Base-by-base conservation (phyloP, 2,888 invertebrate species). In the Lysandra coridon region DNA sequence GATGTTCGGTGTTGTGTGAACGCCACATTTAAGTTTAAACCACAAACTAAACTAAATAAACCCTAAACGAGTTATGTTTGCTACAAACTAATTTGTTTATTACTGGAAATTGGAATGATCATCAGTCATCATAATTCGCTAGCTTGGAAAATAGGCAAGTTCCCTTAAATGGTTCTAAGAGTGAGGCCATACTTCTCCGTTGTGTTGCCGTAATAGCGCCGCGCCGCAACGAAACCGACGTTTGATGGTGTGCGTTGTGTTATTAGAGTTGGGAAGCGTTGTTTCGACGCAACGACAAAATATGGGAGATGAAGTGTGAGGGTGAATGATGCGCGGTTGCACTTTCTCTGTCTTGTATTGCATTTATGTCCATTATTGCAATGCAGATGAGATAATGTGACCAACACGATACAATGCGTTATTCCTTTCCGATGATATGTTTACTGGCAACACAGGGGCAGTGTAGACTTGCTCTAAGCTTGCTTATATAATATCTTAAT, bases 31-130 rank as follows among this genome's bases (percentile, higher is more conserved):
- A 53, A 76, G 76, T 76, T 44, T 57, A 57, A 76, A 76, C 76
- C 76, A 33, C 76, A 57, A 57, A 57, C 76, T 76, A 76, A 76
- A 57, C 76, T 57, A 74, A 74, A 74, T 74, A 74, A 44, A 74
- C 44, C 44, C 40, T 69, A 69, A 69, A 33, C 69, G 69, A 37
- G 23, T 64, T 69, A 69, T 33, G 69, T 69, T 69, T 69, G 69
- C 4, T 14, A 5, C 33, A 69, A 69, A 37, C 33, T 69, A 37
- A 69, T 69, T 69, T 69, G 69, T 69, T 69, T 64, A 69, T 37
- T 33, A 33, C 69, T 12, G 14, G 17, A 69, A 57, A 57, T 57
- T 4, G 57, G 57, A 57, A 57, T 57, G 57, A 33, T 69, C 69
- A 69, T 69, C 69, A 69, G 33, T 57, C 69, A 69, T 69, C 33